phyloP scores from a whole-genome alignment of 2,797 vertebrate species.

The Tokudaia muenninki region DNA sequence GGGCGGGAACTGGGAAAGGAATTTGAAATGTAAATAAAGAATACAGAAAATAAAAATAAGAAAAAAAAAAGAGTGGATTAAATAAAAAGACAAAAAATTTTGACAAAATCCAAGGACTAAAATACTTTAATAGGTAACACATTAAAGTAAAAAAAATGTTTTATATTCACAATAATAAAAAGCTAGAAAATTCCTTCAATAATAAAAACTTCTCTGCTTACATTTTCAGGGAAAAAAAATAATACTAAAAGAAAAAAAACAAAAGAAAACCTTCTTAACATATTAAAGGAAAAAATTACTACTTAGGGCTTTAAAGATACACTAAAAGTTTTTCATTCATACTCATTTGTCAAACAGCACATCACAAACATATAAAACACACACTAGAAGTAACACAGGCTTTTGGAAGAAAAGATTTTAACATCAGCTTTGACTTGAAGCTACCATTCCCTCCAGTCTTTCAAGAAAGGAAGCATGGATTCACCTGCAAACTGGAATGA shows the following conservation, averaged over 20 bases:
- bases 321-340: slow-evolving; percentile 3
- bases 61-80: neutral
- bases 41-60: neutral
- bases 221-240: slow-evolving; percentile 38
- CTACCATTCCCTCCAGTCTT: neutral
- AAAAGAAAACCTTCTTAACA: neutral
- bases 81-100: neutral
- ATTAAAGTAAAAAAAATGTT: slow-evolving; percentile 55
- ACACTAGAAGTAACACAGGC: neutral
- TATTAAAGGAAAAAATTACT: slow-evolving; percentile 2
- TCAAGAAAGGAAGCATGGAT: neutral
- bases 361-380: neutral
- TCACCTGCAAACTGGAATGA: neutral
- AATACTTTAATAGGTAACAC: slow-evolving; percentile 29
- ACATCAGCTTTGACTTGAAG: neutral
- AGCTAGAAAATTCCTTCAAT: slow-evolving; percentile 25
- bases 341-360: slow-evolving; percentile 6
- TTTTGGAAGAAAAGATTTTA: slow-evolving; percentile 22
- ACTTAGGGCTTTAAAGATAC: slow-evolving; percentile 38
- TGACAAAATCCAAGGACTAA: neutral
- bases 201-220: slow-evolving; percentile 40
- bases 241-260: neutral
- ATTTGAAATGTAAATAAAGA: no score
- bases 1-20: no score
- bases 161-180: slow-evolving; percentile 59